Evolutionary conservation across 2,797 vertebrate genomes (phyloP).

Genomic region (Bovichtus variegatus): DNA sequence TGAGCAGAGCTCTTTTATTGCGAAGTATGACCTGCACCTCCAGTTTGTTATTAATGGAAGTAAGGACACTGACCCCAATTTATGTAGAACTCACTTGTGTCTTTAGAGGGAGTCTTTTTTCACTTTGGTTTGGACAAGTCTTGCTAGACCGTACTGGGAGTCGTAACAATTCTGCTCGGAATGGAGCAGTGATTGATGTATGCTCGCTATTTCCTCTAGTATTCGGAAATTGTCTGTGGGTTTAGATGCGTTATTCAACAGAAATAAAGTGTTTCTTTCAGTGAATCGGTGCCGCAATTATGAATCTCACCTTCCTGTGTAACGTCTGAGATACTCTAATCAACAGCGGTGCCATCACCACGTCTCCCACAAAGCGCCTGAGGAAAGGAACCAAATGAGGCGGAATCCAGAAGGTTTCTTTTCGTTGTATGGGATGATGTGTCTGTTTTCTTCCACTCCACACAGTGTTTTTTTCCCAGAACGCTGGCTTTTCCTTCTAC

Average conservation of each 20-base stretch:
- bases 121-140: neutral
- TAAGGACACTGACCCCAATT: neutral
- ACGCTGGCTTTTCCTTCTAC: neutral
- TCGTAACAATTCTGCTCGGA: neutral
- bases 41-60: neutral
- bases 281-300: neutral
- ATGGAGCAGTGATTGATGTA: neutral
- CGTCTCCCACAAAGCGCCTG: neutral
- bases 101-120: too few species aligned
- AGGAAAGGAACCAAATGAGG: neutral
- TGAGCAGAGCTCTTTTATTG: neutral
- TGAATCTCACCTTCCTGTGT: neutral
- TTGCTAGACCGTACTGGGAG: neutral
- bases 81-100: neutral
- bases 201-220: neutral
- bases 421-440: neutral
- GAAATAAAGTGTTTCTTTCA: neutral
- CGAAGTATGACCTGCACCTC: neutral
- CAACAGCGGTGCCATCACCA: neutral
- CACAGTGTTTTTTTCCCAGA: neutral
- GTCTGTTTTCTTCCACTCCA: neutral
- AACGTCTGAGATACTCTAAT: neutral
- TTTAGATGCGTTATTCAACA: too few species aligned
- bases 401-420: neutral
- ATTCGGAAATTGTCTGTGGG: too few species aligned